Evolutionary conservation across 2,888 invertebrate species (phyloP).

Genomic region (Metacarcinus magister): DNA sequence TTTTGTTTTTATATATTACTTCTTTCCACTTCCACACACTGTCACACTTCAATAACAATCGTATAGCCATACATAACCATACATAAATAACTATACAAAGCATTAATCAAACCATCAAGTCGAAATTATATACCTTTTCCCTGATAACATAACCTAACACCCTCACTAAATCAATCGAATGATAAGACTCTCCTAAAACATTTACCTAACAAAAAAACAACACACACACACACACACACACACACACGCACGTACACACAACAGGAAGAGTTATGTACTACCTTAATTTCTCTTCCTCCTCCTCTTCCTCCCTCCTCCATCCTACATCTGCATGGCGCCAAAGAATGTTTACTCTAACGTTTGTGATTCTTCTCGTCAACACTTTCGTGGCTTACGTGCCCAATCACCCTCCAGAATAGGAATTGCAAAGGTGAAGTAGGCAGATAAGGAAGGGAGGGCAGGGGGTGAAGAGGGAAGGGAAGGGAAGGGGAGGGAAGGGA

Average conservation of each 20-base stretch:
- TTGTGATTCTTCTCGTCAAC: conserved; percentile 2
- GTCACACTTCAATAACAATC: too few relatives aligned
- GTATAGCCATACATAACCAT: too few relatives aligned
- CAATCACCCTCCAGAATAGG: background rate
- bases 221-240: conserved; percentile 12
- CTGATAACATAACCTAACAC: too few relatives aligned
- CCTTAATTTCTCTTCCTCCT: background rate
- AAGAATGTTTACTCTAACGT: background rate
- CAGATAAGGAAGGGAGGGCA: background rate
- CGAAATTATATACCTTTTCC: too few relatives aligned
- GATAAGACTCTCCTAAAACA: background rate
- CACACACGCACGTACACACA: background rate
- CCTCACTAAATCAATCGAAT: too few relatives aligned
- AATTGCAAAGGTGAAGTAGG: background rate
- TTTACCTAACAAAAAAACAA: background rate
- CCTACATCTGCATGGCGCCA: background rate
- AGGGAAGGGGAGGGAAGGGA: background rate
- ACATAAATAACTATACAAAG: too few relatives aligned
- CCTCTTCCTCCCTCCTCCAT: background rate
- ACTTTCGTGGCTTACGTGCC: background rate
- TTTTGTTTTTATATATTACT: too few relatives aligned
- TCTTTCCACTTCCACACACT: too few relatives aligned
- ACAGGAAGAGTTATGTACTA: background rate
- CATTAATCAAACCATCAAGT: too few relatives aligned
- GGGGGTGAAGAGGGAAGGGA: background rate